Conservation (phyloP, 2,113 vertebrate genomes). For the Saccopteryx leptura region DNA sequence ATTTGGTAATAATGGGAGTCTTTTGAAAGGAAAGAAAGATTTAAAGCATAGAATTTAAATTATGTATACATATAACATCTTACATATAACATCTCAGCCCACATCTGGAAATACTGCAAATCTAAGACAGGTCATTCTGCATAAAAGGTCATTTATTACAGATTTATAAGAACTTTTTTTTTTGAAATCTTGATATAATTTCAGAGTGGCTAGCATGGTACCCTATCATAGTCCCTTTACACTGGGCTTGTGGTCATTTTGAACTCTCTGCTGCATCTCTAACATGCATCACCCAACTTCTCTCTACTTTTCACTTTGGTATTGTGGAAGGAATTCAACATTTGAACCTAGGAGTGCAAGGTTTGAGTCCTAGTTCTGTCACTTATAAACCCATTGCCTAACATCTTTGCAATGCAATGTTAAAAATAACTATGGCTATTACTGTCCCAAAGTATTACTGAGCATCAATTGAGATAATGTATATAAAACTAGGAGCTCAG, state of each 20-base stretch:
- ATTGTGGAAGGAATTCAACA: neutral
- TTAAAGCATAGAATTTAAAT: slow-evolving; percentile 20
- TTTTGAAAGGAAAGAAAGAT: slow-evolving; percentile 9
- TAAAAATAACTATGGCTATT: neutral
- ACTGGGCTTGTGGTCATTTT: neutral
- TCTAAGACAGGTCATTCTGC: neutral
- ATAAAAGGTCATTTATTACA: neutral
- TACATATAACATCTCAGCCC: neutral
- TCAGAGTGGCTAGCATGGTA: neutral
- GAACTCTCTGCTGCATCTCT: neutral
- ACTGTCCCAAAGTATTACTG: neutral
- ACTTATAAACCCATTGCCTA: neutral
- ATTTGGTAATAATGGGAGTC: neutral
- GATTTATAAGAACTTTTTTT: neutral
- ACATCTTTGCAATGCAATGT: neutral
- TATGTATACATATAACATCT: neutral
- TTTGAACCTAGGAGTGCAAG: neutral
- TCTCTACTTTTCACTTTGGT: neutral
- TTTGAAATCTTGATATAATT: neutral
- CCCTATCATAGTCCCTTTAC: neutral
- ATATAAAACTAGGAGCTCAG: slow-evolving; percentile 12
- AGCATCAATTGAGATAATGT: neutral
- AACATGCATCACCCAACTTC: neutral
- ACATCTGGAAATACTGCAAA: neutral
- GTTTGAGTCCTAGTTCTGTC: neutral